Conservation (phyloP, 2,797 vertebrate genomes). For the Protosalanx chinensis region DNA sequence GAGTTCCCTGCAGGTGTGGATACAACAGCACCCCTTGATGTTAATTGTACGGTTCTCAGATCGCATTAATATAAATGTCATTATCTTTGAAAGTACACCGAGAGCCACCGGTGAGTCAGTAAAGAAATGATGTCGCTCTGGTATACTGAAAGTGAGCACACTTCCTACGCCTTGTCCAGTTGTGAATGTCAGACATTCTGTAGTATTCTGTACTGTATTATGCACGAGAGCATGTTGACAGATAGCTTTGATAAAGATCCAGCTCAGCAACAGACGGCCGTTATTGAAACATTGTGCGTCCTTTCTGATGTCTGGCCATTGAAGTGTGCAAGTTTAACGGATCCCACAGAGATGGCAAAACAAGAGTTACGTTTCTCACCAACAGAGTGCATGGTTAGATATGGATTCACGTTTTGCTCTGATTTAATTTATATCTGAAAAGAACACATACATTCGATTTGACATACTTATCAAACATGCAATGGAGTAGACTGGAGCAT, state of each 20-base stretch:
- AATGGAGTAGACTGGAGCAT: slow-evolving; percentile 23
- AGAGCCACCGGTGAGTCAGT: background rate
- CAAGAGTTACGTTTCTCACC: slow-evolving; percentile 33
- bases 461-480: slow-evolving; percentile 30
- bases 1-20: slow-evolving; percentile 57
- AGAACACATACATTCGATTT: slow-evolving; percentile 31
- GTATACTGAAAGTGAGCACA: background rate
- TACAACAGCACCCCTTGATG: slow-evolving; percentile 47
- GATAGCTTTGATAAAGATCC: slow-evolving; percentile 23
- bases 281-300: slow-evolving; percentile 40
- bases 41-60: background rate
- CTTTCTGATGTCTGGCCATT: slow-evolving; percentile 19
- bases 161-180: background rate
- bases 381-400: slow-evolving; percentile 25
- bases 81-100: background rate
- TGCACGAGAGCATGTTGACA: slow-evolving; percentile 21
- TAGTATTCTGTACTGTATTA: background rate
- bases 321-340: slow-evolving; percentile 30
- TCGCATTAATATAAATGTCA: background rate
- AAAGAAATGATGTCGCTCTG: background rate
- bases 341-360: slow-evolving; percentile 37
- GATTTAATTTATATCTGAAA: slow-evolving; percentile 34
- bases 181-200: no score
- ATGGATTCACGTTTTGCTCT: slow-evolving; percentile 27
- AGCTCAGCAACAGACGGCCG: slow-evolving; percentile 20